Evolutionary conservation across 2,797 vertebrate genomes (phyloP).

Genomic region (Bradypus variegatus): DNA sequence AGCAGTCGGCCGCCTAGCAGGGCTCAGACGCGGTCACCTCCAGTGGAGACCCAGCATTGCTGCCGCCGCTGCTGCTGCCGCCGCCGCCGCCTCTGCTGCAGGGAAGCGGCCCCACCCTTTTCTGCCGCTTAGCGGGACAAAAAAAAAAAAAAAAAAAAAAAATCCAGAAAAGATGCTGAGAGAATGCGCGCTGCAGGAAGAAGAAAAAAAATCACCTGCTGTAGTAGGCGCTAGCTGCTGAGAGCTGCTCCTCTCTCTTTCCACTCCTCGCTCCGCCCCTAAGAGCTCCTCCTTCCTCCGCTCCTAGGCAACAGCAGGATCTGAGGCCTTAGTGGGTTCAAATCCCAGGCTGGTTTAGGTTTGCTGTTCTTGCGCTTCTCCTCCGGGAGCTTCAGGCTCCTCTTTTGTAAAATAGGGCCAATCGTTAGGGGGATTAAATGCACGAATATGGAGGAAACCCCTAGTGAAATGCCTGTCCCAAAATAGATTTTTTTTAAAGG

Average conservation of each 20-base stretch:
- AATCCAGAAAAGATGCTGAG: constrained; percentile 62
- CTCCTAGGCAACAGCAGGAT: constrained; percentile 41
- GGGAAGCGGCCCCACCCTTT: constrained; percentile 64
- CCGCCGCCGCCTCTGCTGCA: constrained; percentile 48
- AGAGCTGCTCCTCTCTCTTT: constrained; percentile 28
- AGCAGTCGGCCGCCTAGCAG: not conserved
- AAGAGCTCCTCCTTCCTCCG: constrained; percentile 52
- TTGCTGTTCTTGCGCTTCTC: not conserved
- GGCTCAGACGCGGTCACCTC: constrained; percentile 23
- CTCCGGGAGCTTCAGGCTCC: not conserved
- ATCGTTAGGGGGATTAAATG: not conserved
- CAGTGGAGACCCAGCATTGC: not conserved
- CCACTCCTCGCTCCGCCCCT: not conserved
- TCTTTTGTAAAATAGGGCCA: constrained; percentile 15
- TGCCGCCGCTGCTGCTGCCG: not conserved
- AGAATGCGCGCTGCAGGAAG: constrained; percentile 63
- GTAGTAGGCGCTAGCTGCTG: constrained; percentile 69
- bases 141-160: not conserved
- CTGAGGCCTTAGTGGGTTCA: constrained; percentile 29
- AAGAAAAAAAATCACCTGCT: constrained; percentile 77
- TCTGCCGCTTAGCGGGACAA: not conserved
- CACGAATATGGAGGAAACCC: not conserved
- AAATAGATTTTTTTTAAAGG: not conserved
- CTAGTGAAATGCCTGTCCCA: constrained; percentile 22
- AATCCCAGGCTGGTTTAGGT: not conserved